phyloP scores from a whole-genome alignment of 2,888 invertebrate genomes.

The Monopis laevigella region DNA sequence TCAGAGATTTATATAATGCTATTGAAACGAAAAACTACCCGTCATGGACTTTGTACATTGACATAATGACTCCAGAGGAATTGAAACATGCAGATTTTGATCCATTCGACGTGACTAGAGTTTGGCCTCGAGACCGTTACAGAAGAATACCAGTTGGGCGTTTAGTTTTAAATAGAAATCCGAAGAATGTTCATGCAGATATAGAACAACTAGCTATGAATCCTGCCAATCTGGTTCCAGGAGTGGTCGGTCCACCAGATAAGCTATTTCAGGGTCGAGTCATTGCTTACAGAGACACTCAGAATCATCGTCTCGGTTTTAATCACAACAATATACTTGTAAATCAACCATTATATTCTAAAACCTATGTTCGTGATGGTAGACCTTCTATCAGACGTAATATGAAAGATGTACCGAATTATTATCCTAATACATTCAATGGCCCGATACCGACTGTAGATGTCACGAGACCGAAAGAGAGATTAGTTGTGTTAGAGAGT shows the following conservation, averaged over 20 bases:
- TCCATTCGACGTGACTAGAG: slow-evolving; percentile 53
- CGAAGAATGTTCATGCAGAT: slow-evolving; percentile 54
- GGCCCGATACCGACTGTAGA: slow-evolving; percentile 28
- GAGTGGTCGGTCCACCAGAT: slow-evolving; percentile 61
- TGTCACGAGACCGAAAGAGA: slow-evolving; percentile 20
- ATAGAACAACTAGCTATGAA: slow-evolving; percentile 60
- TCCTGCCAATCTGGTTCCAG: slow-evolving; percentile 37
- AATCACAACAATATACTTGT: slow-evolving; percentile 28
- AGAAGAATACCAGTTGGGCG: slow-evolving; percentile 57
- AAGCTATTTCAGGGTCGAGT: slow-evolving; percentile 57
- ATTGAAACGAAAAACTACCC: slow-evolving; percentile 41
- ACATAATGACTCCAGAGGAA: slow-evolving; percentile 44
- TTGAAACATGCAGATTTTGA: slow-evolving; percentile 39
- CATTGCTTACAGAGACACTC: slow-evolving; percentile 64
- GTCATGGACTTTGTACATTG: slow-evolving; percentile 46
- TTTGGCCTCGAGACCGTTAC: slow-evolving; percentile 49
- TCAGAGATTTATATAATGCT: slow-evolving; percentile 37
- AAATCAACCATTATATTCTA: slow-evolving; percentile 25
- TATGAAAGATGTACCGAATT: slow-evolving; percentile 26
- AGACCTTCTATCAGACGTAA: slow-evolving; percentile 25
- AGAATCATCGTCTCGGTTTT: slow-evolving; percentile 33
- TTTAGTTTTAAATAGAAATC: slow-evolving; percentile 54
- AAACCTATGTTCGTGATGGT: slow-evolving; percentile 28
- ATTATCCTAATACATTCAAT: slow-evolving; percentile 30
- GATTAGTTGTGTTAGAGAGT: slow-evolving; percentile 22